Evolutionary conservation across 2,113 vertebrate species (phyloP).

Genomic region (Takifugu flavidus): DNA sequence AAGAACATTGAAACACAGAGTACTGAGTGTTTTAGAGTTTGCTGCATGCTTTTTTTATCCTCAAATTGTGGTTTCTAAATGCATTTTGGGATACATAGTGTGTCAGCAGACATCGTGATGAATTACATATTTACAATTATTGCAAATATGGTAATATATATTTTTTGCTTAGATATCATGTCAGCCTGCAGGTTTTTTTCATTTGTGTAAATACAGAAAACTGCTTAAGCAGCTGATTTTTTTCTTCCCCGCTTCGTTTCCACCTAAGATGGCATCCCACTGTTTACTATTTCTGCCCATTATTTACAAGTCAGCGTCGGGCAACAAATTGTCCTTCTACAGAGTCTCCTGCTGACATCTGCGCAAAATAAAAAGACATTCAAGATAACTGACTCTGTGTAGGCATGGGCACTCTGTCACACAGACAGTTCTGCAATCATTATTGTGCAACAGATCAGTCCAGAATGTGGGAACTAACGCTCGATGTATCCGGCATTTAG

Average conservation of each 20-base stretch:
- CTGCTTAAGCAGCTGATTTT: background rate
- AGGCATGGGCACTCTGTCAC: conserved; percentile 34
- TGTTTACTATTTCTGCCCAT: conserved; percentile 44
- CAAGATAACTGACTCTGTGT: conserved; percentile 20
- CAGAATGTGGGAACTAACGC: conserved; percentile 26
- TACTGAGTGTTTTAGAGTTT: no score
- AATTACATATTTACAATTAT: background rate
- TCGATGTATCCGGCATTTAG: no score
- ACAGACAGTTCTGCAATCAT: conserved; percentile 52
- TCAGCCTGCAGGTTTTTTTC: background rate
- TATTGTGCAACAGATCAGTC: conserved; percentile 48
- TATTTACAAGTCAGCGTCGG: conserved; percentile 53
- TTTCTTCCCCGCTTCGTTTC: background rate
- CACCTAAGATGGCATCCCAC: conserved; percentile 33
- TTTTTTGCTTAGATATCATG: background rate
- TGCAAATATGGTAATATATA: background rate
- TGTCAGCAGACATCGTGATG: background rate
- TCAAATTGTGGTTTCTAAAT: background rate
- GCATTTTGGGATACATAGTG: background rate
- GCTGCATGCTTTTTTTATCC: no score
- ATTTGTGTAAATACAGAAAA: background rate
- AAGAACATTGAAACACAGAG: no score
- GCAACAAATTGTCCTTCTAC: conserved; percentile 39
- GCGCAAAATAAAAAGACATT: conserved; percentile 44
- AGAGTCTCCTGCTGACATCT: conserved; percentile 32